Conservation (phyloP, 2,888 invertebrate species). For the Endotricha flammealis region DNA sequence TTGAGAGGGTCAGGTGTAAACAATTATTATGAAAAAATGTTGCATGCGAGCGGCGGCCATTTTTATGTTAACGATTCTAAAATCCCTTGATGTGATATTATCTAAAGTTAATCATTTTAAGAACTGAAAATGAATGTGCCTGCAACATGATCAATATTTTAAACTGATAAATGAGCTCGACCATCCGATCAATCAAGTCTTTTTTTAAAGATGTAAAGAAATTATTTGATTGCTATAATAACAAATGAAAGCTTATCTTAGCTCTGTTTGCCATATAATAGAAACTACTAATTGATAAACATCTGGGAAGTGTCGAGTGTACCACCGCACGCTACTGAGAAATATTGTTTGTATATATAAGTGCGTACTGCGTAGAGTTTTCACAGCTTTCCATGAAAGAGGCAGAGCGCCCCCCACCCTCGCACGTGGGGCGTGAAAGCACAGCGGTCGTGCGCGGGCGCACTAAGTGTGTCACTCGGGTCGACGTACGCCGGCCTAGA, state of each 20-base stretch:
- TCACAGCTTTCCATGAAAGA: slow-evolving; percentile 62
- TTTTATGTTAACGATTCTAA: too few relatives aligned
- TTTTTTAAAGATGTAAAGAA: too few relatives aligned
- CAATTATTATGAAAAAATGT: slow-evolving; percentile 3
- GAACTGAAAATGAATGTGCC: too few relatives aligned
- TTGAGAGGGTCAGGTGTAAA: slow-evolving; percentile 4
- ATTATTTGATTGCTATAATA: too few relatives aligned
- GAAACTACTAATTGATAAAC: neutral
- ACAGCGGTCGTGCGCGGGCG: slow-evolving; percentile 63
- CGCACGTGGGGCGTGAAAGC: slow-evolving; percentile 68
- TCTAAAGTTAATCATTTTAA: too few relatives aligned
- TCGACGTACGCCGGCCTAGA: slow-evolving; percentile 79
- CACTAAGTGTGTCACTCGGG: slow-evolving; percentile 72
- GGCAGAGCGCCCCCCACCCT: slow-evolving; percentile 47
- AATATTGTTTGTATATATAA: slow-evolving; percentile 2
- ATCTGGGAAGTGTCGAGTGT: neutral
- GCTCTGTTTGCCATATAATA: too few relatives aligned
- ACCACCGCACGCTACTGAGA: neutral
- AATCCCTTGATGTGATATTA: too few relatives aligned
- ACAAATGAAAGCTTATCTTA: too few relatives aligned
- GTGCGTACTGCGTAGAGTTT: slow-evolving; percentile 33
- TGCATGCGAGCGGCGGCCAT: neutral
- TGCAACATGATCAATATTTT: too few relatives aligned
- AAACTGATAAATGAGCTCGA: too few relatives aligned
- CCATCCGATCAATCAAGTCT: too few relatives aligned